Evolutionary conservation across 2,797 vertebrate genomes (phyloP).

Genomic region (Podargus strigoides): DNA sequence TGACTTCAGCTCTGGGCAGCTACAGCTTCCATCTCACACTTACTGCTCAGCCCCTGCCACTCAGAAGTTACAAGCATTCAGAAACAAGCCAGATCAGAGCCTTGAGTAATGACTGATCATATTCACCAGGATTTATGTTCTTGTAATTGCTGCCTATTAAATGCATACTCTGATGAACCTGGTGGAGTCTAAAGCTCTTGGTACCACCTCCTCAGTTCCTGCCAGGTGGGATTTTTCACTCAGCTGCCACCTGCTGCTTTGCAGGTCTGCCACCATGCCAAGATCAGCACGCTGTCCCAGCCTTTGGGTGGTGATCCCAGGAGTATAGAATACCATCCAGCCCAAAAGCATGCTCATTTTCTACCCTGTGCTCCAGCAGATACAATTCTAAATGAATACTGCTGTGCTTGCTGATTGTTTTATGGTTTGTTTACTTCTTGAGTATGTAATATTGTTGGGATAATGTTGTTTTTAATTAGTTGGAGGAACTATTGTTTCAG

Average conservation of each 20-base stretch:
- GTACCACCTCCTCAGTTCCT: background rate
- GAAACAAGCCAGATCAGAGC: background rate
- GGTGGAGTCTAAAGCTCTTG: background rate
- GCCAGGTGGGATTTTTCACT: background rate
- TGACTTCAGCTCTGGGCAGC: background rate
- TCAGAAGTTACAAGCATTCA: background rate
- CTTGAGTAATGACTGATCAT: background rate
- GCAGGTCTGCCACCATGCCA: background rate
- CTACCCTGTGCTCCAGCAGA: constrained; percentile 3
- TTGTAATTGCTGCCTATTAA: background rate
- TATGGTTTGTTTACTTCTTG: constrained; percentile 52
- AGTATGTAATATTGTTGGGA: constrained; percentile 5
- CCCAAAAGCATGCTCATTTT: background rate
- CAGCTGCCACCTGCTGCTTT: background rate
- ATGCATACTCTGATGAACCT: background rate
- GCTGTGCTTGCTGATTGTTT: constrained; percentile 37
- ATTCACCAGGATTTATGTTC: background rate
- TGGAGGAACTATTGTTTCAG: constrained; percentile 50
- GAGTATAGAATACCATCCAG: background rate
- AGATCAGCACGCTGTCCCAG: background rate
- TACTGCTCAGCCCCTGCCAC: background rate
- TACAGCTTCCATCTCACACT: background rate
- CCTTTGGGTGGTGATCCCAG: background rate
- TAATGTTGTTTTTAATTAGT: constrained; percentile 47
- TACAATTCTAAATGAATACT: constrained; percentile 21